phyloP scores from a whole-genome alignment of 2,888 invertebrate species.

The Platerodrilus igneus region DNA sequence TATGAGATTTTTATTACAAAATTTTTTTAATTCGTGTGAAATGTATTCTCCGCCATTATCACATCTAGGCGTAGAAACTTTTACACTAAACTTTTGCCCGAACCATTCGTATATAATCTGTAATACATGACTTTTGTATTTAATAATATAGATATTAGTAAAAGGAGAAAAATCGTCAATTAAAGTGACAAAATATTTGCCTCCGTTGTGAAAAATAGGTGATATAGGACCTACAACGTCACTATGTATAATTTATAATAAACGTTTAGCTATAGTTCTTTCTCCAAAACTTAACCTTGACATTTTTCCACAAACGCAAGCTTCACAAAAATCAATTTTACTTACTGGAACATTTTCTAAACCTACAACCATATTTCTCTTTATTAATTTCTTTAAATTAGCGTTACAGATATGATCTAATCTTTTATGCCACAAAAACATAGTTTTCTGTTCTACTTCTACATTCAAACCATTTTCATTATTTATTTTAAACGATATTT shows the following conservation, averaged over 20 bases:
- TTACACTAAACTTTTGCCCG: slow-evolving; percentile 13
- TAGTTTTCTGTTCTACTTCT: too few relatives aligned
- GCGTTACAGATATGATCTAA: slow-evolving; percentile 1
- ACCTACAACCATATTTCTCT: slow-evolving; percentile 1
- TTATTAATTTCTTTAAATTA: slow-evolving; percentile 1
- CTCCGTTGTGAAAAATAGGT: too few relatives aligned
- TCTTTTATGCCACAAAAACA: not conserved
- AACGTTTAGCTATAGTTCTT: slow-evolving; percentile 15
- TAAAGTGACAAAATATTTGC: too few relatives aligned
- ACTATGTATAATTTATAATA: slow-evolving; percentile 9
- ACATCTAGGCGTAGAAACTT: slow-evolving; percentile 18
- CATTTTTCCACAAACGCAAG: slow-evolving; percentile 3
- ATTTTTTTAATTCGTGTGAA: slow-evolving; percentile 14
- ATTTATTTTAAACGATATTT: not conserved
- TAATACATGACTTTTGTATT: too few relatives aligned
- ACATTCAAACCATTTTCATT: too few relatives aligned
- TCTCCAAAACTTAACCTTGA: not conserved
- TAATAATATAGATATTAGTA: too few relatives aligned
- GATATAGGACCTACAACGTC: too few relatives aligned
- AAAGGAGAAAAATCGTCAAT: too few relatives aligned
- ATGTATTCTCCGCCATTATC: slow-evolving; percentile 22
- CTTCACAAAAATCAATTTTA: slow-evolving; percentile 3
- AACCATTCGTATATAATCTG: too few relatives aligned
- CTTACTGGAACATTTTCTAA: not conserved
- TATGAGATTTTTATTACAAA: slow-evolving; percentile 16